phyloP scores from a whole-genome alignment of 2,113 vertebrate species.

The Physeter macrocephalus region DNA sequence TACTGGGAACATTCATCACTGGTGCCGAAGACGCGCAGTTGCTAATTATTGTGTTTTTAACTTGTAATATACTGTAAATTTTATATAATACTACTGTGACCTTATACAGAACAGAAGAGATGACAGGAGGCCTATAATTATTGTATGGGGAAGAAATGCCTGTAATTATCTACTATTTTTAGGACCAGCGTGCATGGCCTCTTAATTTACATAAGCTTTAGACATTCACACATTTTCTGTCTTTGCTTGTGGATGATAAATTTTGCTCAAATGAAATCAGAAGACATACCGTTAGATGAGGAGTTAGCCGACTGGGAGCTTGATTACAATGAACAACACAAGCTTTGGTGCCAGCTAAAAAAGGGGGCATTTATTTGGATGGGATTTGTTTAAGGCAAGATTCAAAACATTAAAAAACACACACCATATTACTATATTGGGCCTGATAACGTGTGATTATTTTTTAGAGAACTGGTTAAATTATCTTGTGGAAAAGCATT shows the following conservation, averaged over 20 bases:
- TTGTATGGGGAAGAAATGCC: conserved; percentile 80
- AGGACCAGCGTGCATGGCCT: conserved; percentile 78
- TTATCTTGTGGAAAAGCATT: conserved; percentile 68
- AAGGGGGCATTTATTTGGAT: conserved; percentile 78
- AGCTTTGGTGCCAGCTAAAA: conserved; percentile 73
- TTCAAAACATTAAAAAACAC: conserved; percentile 67
- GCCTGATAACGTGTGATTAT: conserved; percentile 74
- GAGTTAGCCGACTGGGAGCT: conserved; percentile 79
- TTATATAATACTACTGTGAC: conserved; percentile 82
- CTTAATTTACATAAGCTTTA: conserved; percentile 88
- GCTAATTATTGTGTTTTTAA: conserved; percentile 88
- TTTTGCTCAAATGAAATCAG: conserved; percentile 83
- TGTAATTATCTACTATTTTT: conserved; percentile 88
- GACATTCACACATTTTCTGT: conserved; percentile 86
- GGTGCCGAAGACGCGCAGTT: conserved; percentile 77
- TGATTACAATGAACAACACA: conserved; percentile 78
- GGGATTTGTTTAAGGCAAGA: conserved; percentile 79
- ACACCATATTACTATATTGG: conserved; percentile 42
- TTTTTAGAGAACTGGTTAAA: conserved; percentile 77
- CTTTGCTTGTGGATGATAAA: conserved; percentile 83
- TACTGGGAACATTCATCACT: conserved; percentile 87
- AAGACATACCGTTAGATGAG: conserved; percentile 75
- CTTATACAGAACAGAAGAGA: conserved; percentile 80
- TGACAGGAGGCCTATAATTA: conserved; percentile 84
- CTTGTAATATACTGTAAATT: conserved; percentile 87